A percentile compares a stretch with the other conserved stretches of the same genome.
These are phyloP conservation scores for Monochamus saltuarius DNA, from an alignment of 1,140 invertebrate species.

Conservation along the genomic window DNA sequence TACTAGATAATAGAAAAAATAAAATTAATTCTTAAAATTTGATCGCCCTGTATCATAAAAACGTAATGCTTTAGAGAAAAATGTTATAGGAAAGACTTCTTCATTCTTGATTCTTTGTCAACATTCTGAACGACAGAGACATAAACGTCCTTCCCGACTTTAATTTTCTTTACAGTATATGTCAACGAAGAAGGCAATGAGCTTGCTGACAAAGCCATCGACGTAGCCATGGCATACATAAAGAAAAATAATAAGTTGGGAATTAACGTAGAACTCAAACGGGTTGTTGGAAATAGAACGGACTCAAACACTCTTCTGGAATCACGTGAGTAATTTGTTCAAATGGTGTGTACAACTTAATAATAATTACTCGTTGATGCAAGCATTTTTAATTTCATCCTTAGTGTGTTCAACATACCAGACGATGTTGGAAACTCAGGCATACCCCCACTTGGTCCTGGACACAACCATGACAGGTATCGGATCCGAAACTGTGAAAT, in stretches of 20 bases:
- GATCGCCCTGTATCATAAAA: no score
- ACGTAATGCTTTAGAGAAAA: no score
- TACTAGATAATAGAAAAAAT: no score
- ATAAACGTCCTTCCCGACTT: no score
- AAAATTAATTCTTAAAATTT: no score
- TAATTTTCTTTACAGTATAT: constrained; percentile 61
- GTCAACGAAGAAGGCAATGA: constrained; percentile 71
- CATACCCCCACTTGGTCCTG: constrained; percentile 73
- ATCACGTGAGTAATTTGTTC: constrained; percentile 57
- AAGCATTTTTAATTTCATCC: constrained; percentile 14
- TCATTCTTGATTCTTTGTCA: no score
- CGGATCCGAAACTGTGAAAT: constrained; percentile 79
- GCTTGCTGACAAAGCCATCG: constrained; percentile 65
- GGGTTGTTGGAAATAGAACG: constrained; percentile 64
- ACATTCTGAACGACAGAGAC: no score
- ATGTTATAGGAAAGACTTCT: no score
- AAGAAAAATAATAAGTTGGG: constrained; percentile 66
- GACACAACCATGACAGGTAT: constrained; percentile 76
- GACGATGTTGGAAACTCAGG: constrained; percentile 60
- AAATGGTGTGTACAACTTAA: no score
- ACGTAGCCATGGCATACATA: constrained; percentile 67
- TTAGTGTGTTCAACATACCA: constrained; percentile 72
- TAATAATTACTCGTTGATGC: no score
- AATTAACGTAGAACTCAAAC: constrained; percentile 62
- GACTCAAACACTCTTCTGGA: constrained; percentile 68